phyloP scores from a whole-genome alignment of 2,888 invertebrate genomes.

The Philereme transversata region DNA sequence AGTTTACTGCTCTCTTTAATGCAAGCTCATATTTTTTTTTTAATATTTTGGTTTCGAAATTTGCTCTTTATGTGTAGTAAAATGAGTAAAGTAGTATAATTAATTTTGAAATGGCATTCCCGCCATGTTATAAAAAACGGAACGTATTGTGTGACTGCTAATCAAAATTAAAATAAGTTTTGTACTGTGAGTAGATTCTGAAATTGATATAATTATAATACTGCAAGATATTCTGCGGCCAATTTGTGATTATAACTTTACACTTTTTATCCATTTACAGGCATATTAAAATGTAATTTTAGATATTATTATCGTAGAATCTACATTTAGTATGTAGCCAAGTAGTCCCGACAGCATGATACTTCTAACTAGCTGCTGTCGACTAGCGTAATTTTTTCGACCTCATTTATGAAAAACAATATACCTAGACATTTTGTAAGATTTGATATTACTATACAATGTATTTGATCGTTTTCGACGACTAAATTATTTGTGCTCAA shows the following conservation, averaged over 20 bases:
- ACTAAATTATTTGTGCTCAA: conserved; percentile 57
- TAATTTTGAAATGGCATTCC: conserved; percentile 34
- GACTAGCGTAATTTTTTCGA: conserved; percentile 65
- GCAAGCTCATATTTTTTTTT: conserved; percentile 53
- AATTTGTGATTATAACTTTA: conserved; percentile 77
- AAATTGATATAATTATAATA: conserved; percentile 38
- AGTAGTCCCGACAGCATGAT: conserved; percentile 60
- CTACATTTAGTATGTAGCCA: conserved; percentile 57
- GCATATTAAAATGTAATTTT: conserved; percentile 71
- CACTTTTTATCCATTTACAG: conserved; percentile 80
- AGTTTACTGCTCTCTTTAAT: conserved; percentile 72
- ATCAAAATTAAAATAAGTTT: conserved; percentile 36
- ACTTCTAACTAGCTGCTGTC: conserved; percentile 48
- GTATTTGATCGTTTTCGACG: conserved; percentile 64
- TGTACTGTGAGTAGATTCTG: conserved; percentile 43
- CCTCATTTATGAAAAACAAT: conserved; percentile 63
- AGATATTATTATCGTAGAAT: conserved; percentile 64
- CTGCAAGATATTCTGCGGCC: conserved; percentile 62
- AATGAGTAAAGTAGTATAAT: conserved; percentile 28
- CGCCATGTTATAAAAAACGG: conserved; percentile 32
- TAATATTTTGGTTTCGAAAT: conserved; percentile 36
- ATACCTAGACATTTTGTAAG: conserved; percentile 58
- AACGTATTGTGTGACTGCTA: conserved; percentile 44
- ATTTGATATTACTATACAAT: conserved; percentile 78
- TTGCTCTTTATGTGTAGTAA: conserved; percentile 32